phyloP scores from a whole-genome alignment of 2,888 invertebrate species.

The Clepsis dumicolana region DNA sequence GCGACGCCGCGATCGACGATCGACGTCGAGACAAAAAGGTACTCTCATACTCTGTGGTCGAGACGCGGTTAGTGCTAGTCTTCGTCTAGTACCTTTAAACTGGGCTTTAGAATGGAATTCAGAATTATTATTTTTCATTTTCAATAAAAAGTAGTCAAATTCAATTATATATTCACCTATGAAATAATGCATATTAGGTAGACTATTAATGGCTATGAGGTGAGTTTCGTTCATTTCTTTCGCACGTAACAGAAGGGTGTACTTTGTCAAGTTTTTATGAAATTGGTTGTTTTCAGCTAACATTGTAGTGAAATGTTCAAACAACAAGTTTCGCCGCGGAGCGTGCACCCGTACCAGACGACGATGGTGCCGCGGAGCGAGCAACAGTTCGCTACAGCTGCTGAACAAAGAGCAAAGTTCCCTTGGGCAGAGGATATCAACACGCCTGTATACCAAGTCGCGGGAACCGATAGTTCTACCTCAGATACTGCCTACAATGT shows the following conservation, averaged over 20 bases:
- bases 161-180: background rate
- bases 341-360: constrained; percentile 82
- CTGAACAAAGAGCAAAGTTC: constrained; percentile 79
- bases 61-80: too few relatives aligned
- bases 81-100: too few relatives aligned
- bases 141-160: background rate
- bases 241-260: background rate
- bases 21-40: too few relatives aligned
- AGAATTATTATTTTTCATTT: too few relatives aligned
- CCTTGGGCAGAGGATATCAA: constrained; percentile 80
- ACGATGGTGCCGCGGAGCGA: constrained; percentile 80
- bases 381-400: constrained; percentile 75
- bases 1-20: too few relatives aligned
- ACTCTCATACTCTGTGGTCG: too few relatives aligned
- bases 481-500: constrained; percentile 82
- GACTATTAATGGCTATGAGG: background rate
- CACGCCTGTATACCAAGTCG: constrained; percentile 72
- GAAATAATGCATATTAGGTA: background rate
- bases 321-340: constrained; percentile 78
- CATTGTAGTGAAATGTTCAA: constrained; percentile 73
- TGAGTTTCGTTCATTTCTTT: background rate
- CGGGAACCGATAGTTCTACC: constrained; percentile 81
- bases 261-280: constrained; percentile 40
- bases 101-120: too few relatives aligned
- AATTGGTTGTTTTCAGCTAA: constrained; percentile 53